Evolutionary conservation across 2,113 vertebrate genomes (phyloP), one percentile per base, ranked within the genome.

Genomic region (Recurvirostra avosetta): DNA sequence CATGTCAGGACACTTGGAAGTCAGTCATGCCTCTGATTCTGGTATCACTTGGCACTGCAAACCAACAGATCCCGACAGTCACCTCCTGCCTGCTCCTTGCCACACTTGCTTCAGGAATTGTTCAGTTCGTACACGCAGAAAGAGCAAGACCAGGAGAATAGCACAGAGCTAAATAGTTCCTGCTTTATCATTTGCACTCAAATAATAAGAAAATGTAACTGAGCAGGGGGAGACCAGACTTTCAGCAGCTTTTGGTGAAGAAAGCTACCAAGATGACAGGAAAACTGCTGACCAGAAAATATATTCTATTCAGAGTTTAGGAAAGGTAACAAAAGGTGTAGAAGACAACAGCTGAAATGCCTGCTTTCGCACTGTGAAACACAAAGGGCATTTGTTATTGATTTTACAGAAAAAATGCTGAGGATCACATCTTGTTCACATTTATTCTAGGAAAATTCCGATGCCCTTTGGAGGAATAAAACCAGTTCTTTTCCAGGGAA

Each of bases 391-490:
- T 95, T 96, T 93, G 52, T 72, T 70, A 79, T 2, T 88, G 45
- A 88, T 76, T 86, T 92, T 68, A 41, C 34, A 20, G 45, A 4
- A 71, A n/a, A 36, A 90, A 25, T 18, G 7, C 15, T 40, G 45
- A 79, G 12, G 23, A 49, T 71, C 72, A 74, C 59, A 77, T 92
- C 53, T 86, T 90, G 27, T 93, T 94, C 88, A 74, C 4, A 55
- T 94, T 93, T 92, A 63, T 52, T 80, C 61, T 47, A 88, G 71
- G 67, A 96, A 96, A 88, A 90, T 80, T 95, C 86, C 68, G 88
- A 9, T 2, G 1, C 71, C 47, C 56, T 86, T 71, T 86, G n/a
- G 26, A 90, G 59, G 22, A 73, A 86, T 47, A 74, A 91, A 89
- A n/a, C 2, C 12, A 84, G 7, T 26, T 86, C 6, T 74, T 88